Conservation (phyloP, 1,140 invertebrate genomes). For the Himalopsyche phryganea region DNA sequence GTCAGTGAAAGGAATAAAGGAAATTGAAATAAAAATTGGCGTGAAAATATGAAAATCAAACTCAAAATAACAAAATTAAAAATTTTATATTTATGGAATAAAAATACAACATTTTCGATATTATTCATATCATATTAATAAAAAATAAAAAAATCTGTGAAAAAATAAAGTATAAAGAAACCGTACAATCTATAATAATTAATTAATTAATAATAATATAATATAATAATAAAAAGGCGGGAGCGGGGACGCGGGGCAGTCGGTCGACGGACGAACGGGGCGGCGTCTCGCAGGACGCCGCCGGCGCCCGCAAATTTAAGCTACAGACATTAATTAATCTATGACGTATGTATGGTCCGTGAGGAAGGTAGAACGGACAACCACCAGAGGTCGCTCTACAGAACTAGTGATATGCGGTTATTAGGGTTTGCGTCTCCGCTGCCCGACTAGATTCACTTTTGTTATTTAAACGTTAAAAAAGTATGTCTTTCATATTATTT, state of each 20-base stretch:
- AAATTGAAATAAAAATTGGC: not conserved
- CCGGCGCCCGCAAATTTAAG: conserved; percentile 9
- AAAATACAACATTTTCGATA: conserved; percentile 33
- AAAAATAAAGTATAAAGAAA: conserved; percentile 36
- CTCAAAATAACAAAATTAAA: conserved; percentile 33
- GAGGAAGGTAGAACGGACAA: too few relatives aligned
- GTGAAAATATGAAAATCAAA: conserved; percentile 25
- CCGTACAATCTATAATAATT: conserved; percentile 23
- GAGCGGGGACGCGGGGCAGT: conserved; percentile 6
- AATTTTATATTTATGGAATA: conserved; percentile 35
- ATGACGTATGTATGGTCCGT: too few relatives aligned
- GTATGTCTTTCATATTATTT: conserved; percentile 24
- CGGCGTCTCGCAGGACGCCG: not conserved
- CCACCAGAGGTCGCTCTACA: not conserved
- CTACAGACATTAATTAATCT: conserved; percentile 8
- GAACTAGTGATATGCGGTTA: conserved; percentile 23
- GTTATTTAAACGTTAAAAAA: conserved; percentile 18
- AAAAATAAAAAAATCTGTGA: conserved; percentile 36
- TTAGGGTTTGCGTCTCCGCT: conserved; percentile 3
- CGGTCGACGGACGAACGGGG: not conserved
- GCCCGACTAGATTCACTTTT: conserved; percentile 33
- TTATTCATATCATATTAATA: conserved; percentile 25
- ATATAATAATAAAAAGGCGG: conserved; percentile 18
- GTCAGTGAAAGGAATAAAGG: not conserved
- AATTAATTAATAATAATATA: too few relatives aligned